Conservation (phyloP, 2,797 vertebrate species). For the Halcyon smyrnensis region DNA sequence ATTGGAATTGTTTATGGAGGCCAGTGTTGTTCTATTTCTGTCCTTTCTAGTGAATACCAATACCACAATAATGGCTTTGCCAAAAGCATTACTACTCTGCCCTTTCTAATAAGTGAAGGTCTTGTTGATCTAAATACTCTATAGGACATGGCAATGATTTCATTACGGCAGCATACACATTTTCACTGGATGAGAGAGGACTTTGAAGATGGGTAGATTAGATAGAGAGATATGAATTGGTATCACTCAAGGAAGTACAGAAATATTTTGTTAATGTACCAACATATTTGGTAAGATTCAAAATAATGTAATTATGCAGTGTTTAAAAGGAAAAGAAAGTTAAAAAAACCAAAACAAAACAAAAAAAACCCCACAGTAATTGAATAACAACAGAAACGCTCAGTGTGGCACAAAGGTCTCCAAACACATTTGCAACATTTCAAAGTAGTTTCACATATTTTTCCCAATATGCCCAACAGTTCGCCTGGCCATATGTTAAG, state of each 20-base stretch:
- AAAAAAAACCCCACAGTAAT: not conserved
- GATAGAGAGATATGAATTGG: not conserved
- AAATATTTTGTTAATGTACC: not conserved
- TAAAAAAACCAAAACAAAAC: not conserved
- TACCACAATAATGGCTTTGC: slow-evolving; percentile 71
- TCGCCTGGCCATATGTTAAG: slow-evolving; percentile 67
- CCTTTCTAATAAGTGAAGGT: slow-evolving; percentile 77
- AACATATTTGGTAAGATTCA: not conserved
- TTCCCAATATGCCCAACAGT: slow-evolving; percentile 72
- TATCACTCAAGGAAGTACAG: not conserved
- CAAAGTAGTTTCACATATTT: slow-evolving; percentile 72
- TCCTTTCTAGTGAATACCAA: slow-evolving; percentile 79
- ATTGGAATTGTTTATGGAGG: slow-evolving; percentile 79
- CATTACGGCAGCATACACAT: slow-evolving; percentile 32
- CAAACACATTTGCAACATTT: slow-evolving; percentile 69
- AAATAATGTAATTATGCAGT: not conserved
- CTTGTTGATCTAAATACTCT: slow-evolving; percentile 75
- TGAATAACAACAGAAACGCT: slow-evolving; percentile 40
- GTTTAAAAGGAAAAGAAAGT: not conserved
- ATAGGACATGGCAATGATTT: slow-evolving; percentile 72
- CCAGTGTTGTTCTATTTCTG: slow-evolving; percentile 80
- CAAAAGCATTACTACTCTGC: slow-evolving; percentile 75
- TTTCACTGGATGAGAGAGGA: slow-evolving; percentile 35
- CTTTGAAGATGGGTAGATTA: slow-evolving; percentile 14
- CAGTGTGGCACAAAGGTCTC: slow-evolving; percentile 58